A percentile compares a stretch with the other conserved stretches of the same genome.
phyloP scores from a whole-genome alignment of 2,113 vertebrate genomes.

The Nothoprocta perdicaria region DNA sequence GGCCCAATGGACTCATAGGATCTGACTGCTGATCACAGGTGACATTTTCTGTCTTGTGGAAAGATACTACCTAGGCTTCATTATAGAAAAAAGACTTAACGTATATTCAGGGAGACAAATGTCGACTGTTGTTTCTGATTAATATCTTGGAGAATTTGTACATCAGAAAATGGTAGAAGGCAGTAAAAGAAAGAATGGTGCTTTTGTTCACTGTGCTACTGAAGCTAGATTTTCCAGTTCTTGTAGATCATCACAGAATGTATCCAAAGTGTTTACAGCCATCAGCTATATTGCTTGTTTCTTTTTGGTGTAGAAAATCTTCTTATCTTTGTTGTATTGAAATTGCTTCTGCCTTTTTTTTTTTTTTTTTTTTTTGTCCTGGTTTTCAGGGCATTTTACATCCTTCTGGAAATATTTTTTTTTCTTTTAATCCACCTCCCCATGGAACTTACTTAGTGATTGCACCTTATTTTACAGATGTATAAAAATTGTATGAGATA shows the following conservation, averaged over 20 bases:
- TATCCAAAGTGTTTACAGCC: neutral
- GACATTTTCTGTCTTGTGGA: neutral
- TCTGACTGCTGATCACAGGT: neutral
- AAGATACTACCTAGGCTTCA: neutral
- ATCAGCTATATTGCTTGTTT: neutral
- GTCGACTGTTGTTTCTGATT: neutral
- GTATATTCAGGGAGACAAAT: neutral
- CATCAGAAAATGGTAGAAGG: neutral
- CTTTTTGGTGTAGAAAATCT: neutral
- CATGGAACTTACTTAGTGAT: neutral
- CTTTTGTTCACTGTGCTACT: neutral
- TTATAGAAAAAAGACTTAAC: neutral
- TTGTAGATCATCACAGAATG: neutral
- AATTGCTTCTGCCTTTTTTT: neutral
- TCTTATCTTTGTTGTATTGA: neutral
- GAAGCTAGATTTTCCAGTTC: neutral
- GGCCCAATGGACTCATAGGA: neutral
- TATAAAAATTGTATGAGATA: neutral
- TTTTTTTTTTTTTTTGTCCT: too few species aligned
- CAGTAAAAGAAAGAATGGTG: neutral
- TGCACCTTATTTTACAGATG: neutral
- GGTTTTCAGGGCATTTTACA: neutral
- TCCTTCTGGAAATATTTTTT: neutral
- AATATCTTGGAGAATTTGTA: neutral
- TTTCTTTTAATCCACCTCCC: neutral